phyloP scores from a whole-genome alignment of 2,797 vertebrate species.

The Rhinophrynus dorsalis region DNA sequence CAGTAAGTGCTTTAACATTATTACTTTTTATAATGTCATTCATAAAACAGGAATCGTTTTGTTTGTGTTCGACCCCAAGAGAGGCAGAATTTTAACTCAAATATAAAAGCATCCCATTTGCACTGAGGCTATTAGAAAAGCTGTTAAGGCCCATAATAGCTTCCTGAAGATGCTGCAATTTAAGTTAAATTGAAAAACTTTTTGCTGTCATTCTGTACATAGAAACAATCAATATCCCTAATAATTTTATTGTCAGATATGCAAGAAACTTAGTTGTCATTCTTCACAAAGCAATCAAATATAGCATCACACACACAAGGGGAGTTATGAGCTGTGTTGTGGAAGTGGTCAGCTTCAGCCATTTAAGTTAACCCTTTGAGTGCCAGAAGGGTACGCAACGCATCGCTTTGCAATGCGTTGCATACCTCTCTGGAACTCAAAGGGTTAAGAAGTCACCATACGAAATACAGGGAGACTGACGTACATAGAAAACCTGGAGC shows the following conservation, averaged over 20 bases:
- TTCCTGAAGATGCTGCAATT: constrained; percentile 10
- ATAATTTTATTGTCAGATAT: background rate
- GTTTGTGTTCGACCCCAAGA: background rate
- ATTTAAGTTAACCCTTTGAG: too few species aligned
- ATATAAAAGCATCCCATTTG: background rate
- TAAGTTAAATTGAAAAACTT: background rate
- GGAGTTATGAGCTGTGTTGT: background rate
- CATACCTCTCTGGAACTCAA: too few species aligned
- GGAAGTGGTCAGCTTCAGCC: too few species aligned
- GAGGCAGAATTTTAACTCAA: background rate
- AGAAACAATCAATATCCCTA: background rate
- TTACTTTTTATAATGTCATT: background rate
- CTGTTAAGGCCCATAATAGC: constrained; percentile 2
- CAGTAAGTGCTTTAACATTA: background rate
- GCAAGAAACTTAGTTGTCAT: background rate
- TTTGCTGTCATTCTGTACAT: background rate
- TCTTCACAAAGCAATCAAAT: background rate
- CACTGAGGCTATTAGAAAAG: background rate
- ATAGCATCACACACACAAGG: background rate
- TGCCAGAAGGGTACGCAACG: too few species aligned
- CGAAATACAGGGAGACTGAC: too few species aligned
- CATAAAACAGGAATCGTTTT: background rate
- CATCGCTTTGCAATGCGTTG: too few species aligned
- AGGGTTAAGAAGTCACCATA: too few species aligned
- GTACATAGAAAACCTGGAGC: too few species aligned